Evolutionary conservation across 2,888 invertebrate genomes (phyloP).

Genomic region (Dasysyrphus albostriatus): DNA sequence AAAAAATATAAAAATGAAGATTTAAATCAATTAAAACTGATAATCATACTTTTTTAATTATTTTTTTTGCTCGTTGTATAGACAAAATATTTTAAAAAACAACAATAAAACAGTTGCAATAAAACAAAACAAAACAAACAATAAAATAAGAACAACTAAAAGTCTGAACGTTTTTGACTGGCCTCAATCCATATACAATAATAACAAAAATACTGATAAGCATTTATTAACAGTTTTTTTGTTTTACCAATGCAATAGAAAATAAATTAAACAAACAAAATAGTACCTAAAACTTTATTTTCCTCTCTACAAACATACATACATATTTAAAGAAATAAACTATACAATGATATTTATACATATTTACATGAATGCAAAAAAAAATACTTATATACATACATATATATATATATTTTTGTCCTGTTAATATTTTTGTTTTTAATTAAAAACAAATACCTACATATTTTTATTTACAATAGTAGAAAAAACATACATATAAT

Average conservation of each 20-base stretch:
- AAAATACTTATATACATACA: slow-evolving; percentile 40
- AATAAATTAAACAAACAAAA: slow-evolving; percentile 50
- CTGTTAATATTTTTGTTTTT: slow-evolving; percentile 58
- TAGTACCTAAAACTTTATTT: slow-evolving; percentile 62
- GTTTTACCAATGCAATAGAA: slow-evolving; percentile 60
- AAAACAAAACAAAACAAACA: slow-evolving; percentile 73
- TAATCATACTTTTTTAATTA: slow-evolving; percentile 51
- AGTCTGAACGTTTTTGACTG: slow-evolving; percentile 84
- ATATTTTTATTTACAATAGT: slow-evolving; percentile 65
- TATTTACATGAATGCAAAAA: slow-evolving; percentile 62
- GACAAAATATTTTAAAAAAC: slow-evolving; percentile 53
- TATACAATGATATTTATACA: slow-evolving; percentile 73
- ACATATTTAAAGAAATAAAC: slow-evolving; percentile 66
- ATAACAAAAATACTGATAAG: slow-evolving; percentile 36
- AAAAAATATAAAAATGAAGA: slow-evolving; percentile 37
- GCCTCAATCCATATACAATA: slow-evolving; percentile 73
- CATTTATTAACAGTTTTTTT: slow-evolving; percentile 21
- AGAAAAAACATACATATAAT: slow-evolving; percentile 28
- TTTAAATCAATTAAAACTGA: slow-evolving; percentile 53
- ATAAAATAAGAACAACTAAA: slow-evolving; percentile 70
- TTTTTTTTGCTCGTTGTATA: slow-evolving; percentile 44
- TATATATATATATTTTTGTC: slow-evolving; percentile 67
- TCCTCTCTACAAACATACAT: slow-evolving; percentile 41
- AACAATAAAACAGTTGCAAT: slow-evolving; percentile 73
- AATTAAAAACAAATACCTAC: slow-evolving; percentile 18